Evolutionary conservation across 2,797 vertebrate genomes (phyloP).

Genomic region (Schizothorax lantsangensis): DNA sequence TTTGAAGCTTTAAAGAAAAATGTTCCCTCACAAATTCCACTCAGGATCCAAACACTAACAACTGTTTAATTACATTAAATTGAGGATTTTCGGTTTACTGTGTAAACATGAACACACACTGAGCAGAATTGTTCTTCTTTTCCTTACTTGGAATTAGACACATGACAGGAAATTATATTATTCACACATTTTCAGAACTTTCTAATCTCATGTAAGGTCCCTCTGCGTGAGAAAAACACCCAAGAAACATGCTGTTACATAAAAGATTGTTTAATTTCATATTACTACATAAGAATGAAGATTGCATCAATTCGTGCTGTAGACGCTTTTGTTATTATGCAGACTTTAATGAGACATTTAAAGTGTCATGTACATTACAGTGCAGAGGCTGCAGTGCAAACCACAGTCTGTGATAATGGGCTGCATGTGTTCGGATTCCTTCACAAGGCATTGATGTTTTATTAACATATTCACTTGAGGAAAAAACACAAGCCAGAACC

Average conservation of each 20-base stretch:
- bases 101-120: background rate
- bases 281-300: conserved; percentile 3
- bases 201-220: background rate
- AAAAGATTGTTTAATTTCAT: background rate
- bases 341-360: conserved; percentile 23
- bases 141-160: background rate
- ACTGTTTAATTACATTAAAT: conserved; percentile 8
- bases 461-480: conserved; percentile 15
- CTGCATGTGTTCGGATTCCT: conserved; percentile 15
- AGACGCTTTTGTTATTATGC: background rate
- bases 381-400: background rate
- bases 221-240: background rate
- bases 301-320: background rate
- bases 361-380: conserved; percentile 15
- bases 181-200: background rate
- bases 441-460: conserved; percentile 35
- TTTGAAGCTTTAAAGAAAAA: conserved; percentile 12
- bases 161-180: background rate
- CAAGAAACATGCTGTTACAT: background rate
- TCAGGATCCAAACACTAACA: background rate
- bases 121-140: conserved; percentile 1
- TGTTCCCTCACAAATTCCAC: background rate
- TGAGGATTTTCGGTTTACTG: background rate
- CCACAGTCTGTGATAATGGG: background rate
- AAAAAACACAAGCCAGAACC: background rate